These are phyloP conservation scores for Todiramphus saurophagus DNA, from an alignment of 2,113 vertebrate species.

Conservation along the genomic window DNA sequence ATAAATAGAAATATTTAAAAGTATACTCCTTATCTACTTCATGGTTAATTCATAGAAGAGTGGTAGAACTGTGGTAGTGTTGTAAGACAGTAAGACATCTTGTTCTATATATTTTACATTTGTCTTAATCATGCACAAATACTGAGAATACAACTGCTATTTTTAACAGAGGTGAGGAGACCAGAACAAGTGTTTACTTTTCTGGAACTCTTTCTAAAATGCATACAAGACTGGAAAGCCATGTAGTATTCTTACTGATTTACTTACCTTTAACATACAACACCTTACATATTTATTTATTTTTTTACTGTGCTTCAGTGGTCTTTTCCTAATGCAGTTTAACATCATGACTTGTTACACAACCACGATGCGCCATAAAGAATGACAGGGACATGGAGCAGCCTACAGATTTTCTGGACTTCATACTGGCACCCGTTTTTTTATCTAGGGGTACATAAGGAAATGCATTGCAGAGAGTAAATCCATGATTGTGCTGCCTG, in stretches of 20 bases:
- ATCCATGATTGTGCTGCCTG: not conserved
- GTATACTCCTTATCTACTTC: not conserved
- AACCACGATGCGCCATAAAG: not conserved
- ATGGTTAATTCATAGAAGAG: not conserved
- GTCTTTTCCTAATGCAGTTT: not conserved
- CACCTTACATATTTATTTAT: rapidly evolving
- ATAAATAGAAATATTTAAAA: not conserved
- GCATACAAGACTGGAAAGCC: not conserved
- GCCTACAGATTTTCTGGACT: not conserved
- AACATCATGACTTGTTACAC: not conserved
- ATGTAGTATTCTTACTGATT: not conserved
- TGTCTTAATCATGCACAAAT: not conserved
- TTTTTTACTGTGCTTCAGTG: not conserved
- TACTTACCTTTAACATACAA: not conserved
- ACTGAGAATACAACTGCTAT: not conserved
- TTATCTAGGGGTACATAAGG: not conserved
- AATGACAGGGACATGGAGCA: not conserved
- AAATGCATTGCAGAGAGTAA: not conserved
- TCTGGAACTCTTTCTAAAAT: not conserved
- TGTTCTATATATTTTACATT: not conserved
- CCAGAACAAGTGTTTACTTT: not conserved
- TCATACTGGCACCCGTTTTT: not conserved
- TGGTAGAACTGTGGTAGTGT: not conserved
- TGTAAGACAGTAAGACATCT: not conserved
- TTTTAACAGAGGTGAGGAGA: not conserved